Evolutionary conservation across 2,797 vertebrate species (phyloP).

Genomic region (Alcedo atthis): DNA sequence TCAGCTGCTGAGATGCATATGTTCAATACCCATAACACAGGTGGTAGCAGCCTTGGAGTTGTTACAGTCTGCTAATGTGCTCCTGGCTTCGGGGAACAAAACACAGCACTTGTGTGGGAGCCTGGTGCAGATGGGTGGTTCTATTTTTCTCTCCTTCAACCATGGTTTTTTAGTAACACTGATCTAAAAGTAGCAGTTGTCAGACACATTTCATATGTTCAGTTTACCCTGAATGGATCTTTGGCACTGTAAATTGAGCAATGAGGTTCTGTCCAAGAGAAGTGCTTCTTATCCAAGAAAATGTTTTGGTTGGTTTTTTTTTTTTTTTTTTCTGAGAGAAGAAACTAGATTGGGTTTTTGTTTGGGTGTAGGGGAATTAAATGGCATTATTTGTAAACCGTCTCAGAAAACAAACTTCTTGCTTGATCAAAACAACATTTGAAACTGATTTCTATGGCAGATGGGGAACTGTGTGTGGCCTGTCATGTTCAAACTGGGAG

Average conservation of each 20-base stretch:
- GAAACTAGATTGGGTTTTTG: not conserved
- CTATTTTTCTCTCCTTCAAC: not conserved
- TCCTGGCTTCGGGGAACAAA: not conserved
- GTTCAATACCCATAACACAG: not conserved
- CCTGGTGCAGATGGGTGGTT: not conserved
- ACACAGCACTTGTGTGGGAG: not conserved
- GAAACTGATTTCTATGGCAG: not conserved
- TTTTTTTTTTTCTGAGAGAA: not conserved
- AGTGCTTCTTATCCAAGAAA: not conserved
- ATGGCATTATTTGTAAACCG: not conserved
- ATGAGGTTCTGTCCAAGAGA: not conserved
- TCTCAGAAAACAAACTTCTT: not conserved
- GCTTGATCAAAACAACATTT: not conserved
- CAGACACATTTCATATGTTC: not conserved
- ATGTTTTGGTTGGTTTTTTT: no score
- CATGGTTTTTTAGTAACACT: not conserved
- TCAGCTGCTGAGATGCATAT: not conserved
- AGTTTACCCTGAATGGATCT: not conserved
- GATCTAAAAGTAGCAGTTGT: not conserved
- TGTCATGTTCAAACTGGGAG: not conserved
- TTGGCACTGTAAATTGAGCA: not conserved
- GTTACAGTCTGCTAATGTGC: not conserved
- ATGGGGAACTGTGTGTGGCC: not conserved
- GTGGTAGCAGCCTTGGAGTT: not conserved
- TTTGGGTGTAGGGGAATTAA: not conserved